Evolutionary conservation across 2,113 vertebrate species (phyloP).

Genomic region (Emydocephalus ijimae): DNA sequence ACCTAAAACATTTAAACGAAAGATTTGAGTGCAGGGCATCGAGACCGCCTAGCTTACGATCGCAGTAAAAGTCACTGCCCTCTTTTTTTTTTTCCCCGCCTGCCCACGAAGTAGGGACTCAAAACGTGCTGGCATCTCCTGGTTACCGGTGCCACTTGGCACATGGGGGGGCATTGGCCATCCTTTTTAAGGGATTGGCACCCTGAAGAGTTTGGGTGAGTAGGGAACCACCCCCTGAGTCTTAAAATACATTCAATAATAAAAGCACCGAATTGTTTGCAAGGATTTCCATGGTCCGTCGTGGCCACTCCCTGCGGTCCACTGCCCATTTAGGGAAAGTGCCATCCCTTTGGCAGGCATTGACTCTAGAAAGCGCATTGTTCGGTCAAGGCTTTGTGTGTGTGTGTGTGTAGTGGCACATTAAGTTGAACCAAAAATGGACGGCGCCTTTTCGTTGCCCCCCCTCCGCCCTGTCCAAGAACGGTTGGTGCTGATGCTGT

Average conservation of each 20-base stretch:
- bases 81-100: conserved; percentile 26
- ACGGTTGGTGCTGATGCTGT: not conserved
- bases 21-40: conserved; percentile 42
- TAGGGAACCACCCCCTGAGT: conserved; percentile 50
- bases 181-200: conserved; percentile 73
- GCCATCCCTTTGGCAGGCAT: no score
- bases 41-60: conserved; percentile 46
- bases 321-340: not conserved
- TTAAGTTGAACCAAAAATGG: not conserved
- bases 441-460: not conserved
- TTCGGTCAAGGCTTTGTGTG: not conserved
- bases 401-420: not conserved
- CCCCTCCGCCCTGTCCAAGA: not conserved
- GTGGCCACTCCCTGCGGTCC: not conserved
- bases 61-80: conserved; percentile 60
- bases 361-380: not conserved
- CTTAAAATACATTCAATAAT: conserved; percentile 67
- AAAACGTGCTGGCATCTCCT: conserved; percentile 35
- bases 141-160: conserved; percentile 61
- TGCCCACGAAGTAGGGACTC: conserved; percentile 49
- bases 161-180: conserved; percentile 69
- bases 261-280: conserved; percentile 37
- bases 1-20: conserved; percentile 55
- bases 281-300: no score
- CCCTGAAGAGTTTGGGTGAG: conserved; percentile 61